Evolutionary conservation across 1,140 invertebrate genomes (phyloP).

Genomic region (Bombus pascuorum): DNA sequence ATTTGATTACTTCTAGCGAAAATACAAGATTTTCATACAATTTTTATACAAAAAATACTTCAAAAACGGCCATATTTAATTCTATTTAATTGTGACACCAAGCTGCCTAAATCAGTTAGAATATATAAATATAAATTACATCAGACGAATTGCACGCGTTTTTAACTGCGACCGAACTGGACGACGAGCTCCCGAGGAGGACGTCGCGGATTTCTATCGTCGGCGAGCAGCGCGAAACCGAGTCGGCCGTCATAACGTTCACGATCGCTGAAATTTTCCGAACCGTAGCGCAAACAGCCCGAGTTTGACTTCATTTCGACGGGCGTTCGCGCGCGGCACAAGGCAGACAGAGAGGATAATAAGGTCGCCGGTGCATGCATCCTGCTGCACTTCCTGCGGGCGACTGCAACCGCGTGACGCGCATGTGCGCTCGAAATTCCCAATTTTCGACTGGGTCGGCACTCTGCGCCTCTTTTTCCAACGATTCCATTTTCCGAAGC

Average conservation of each 20-base stretch:
- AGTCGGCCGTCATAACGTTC: background rate
- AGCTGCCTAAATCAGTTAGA: too few relatives aligned
- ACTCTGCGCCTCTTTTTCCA: background rate
- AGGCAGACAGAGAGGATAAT: slow-evolving; percentile 32
- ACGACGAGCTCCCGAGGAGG: too few relatives aligned
- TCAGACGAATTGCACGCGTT: too few relatives aligned
- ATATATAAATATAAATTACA: too few relatives aligned
- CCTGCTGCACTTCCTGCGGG: slow-evolving; percentile 45
- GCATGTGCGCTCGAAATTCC: slow-evolving; percentile 33
- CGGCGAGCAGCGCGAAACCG: background rate
- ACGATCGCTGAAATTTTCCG: slow-evolving; percentile 29
- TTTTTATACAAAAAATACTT: rapidly evolving
- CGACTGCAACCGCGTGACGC: slow-evolving; percentile 18
- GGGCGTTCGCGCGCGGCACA: too few relatives aligned
- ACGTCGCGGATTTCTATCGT: background rate
- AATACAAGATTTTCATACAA: too few relatives aligned
- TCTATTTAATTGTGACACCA: too few relatives aligned
- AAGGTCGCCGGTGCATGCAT: slow-evolving; percentile 50
- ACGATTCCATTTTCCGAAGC: slow-evolving; percentile 18
- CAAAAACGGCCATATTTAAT: rapidly evolving
- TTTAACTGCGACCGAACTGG: too few relatives aligned
- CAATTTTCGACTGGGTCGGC: background rate
- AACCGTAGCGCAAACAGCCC: slow-evolving; percentile 23
- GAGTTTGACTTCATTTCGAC: slow-evolving; percentile 21
- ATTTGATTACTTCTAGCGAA: too few relatives aligned